Evolutionary conservation across 2,797 vertebrate species (phyloP).

Genomic region (Diplodus puntazzo): DNA sequence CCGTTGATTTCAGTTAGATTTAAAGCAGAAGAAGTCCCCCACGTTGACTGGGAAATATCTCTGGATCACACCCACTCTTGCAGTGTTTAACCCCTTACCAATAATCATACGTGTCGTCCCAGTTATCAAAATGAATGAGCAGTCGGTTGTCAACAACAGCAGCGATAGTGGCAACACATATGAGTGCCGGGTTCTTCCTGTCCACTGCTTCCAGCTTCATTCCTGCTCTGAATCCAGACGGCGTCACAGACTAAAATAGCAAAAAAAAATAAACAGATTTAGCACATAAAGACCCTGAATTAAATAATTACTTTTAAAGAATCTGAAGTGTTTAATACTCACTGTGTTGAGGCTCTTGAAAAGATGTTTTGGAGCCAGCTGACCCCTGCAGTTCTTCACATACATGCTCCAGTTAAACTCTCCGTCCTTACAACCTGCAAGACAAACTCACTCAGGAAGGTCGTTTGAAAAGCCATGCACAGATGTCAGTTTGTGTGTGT

Average conservation of each 20-base stretch:
- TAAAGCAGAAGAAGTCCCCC: not conserved
- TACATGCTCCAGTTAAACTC: slow-evolving; percentile 89
- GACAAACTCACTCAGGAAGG: slow-evolving; percentile 17
- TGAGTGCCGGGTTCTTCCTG: slow-evolving; percentile 85
- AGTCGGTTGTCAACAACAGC: slow-evolving; percentile 88
- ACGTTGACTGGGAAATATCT: not conserved
- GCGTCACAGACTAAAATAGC: slow-evolving; percentile 84
- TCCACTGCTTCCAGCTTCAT: slow-evolving; percentile 90
- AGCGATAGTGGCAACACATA: slow-evolving; percentile 87
- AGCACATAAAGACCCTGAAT: not conserved
- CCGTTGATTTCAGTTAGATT: not conserved
- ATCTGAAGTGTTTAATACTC: slow-evolving; percentile 43
- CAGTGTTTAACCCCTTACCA: slow-evolving; percentile 76
- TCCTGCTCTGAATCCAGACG: slow-evolving; percentile 87
- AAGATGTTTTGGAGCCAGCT: slow-evolving; percentile 88
- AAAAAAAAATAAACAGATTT: not conserved
- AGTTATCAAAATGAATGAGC: slow-evolving; percentile 90
- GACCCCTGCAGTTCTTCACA: slow-evolving; percentile 89
- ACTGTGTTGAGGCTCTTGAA: slow-evolving; percentile 90
- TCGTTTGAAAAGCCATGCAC: not conserved
- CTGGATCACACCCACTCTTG: not conserved
- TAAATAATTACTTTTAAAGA: not conserved
- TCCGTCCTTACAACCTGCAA: slow-evolving; percentile 86
- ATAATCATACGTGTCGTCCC: slow-evolving; percentile 89
- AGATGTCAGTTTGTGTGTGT: not conserved